Conservation (phyloP, 2,888 invertebrate species). For the Drosophila peninsularis region DNA sequence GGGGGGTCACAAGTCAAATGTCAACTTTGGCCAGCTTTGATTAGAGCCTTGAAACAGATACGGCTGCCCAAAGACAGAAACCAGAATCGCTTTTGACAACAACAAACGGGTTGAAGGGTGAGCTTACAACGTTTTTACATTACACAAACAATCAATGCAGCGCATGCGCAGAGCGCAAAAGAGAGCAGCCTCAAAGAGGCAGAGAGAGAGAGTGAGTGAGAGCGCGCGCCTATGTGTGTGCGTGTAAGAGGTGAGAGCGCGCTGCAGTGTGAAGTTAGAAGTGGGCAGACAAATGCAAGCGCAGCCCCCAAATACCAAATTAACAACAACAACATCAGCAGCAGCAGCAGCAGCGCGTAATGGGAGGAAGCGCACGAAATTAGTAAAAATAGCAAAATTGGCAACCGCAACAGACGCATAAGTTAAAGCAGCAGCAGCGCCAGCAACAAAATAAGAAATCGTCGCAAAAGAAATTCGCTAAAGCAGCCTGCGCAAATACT, state of each 20-base stretch:
- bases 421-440: slow-evolving; percentile 19
- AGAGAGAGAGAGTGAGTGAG: slow-evolving; percentile 19
- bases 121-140: slow-evolving; percentile 68
- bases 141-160: slow-evolving; percentile 77
- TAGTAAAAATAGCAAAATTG: slow-evolving; percentile 64
- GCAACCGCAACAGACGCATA: slow-evolving; percentile 44
- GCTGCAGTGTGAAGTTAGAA: slow-evolving; percentile 32
- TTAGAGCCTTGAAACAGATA: slow-evolving; percentile 56
- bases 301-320: slow-evolving; percentile 70
- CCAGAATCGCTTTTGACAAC: slow-evolving; percentile 22
- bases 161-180: slow-evolving; percentile 61
- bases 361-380: slow-evolving; percentile 51
- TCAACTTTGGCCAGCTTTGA: slow-evolving; percentile 48
- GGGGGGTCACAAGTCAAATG: slow-evolving; percentile 34
- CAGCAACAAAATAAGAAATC: slow-evolving; percentile 29
- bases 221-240: background rate
- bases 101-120: slow-evolving; percentile 23
- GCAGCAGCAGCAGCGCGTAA: slow-evolving; percentile 11
- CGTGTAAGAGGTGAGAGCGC: slow-evolving; percentile 21
- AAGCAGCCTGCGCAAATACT: slow-evolving; percentile 34
- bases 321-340: slow-evolving; percentile 30
- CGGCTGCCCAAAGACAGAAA: slow-evolving; percentile 21
- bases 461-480: slow-evolving; percentile 44
- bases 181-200: slow-evolving; percentile 12
- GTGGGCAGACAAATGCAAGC: slow-evolving; percentile 62